phyloP scores from a whole-genome alignment of 2,113 vertebrate genomes.

The Gymnobelideus leadbeateri region DNA sequence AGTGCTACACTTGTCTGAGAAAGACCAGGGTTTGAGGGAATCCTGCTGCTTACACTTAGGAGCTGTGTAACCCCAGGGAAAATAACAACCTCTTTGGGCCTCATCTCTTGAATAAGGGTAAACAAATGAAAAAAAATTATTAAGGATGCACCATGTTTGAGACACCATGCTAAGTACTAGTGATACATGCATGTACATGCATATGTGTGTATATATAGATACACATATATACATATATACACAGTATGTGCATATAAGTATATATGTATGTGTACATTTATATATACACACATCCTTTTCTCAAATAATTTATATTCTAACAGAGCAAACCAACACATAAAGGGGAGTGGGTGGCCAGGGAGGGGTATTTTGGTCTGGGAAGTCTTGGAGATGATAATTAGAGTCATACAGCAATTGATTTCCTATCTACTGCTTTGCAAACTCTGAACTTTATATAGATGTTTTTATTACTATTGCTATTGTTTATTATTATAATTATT shows the following conservation, averaged over 20 bases:
- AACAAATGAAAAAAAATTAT: background rate
- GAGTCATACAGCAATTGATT: background rate
- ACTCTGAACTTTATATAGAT: background rate
- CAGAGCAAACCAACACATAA: background rate
- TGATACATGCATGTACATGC: background rate
- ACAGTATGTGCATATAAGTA: background rate
- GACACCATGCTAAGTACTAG: background rate
- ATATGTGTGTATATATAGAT: too few relatives aligned
- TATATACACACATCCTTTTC: background rate
- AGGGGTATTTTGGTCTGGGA: background rate
- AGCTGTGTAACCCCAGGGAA: background rate
- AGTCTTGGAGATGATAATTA: background rate
- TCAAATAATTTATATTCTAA: background rate
- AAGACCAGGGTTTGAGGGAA: background rate
- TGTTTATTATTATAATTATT: background rate
- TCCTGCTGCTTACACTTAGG: background rate
- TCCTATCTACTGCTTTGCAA: background rate
- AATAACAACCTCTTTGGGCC: background rate
- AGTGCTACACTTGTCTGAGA: background rate
- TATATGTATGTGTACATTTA: background rate
- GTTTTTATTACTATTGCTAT: background rate
- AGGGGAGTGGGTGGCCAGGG: background rate
- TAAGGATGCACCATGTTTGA: background rate
- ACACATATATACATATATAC: too few relatives aligned
- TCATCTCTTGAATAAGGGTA: background rate